Evolutionary conservation across 2,113 vertebrate species (phyloP), one percentile per base, ranked within the genome.

Genomic region (Halcyon malimbica): DNA sequence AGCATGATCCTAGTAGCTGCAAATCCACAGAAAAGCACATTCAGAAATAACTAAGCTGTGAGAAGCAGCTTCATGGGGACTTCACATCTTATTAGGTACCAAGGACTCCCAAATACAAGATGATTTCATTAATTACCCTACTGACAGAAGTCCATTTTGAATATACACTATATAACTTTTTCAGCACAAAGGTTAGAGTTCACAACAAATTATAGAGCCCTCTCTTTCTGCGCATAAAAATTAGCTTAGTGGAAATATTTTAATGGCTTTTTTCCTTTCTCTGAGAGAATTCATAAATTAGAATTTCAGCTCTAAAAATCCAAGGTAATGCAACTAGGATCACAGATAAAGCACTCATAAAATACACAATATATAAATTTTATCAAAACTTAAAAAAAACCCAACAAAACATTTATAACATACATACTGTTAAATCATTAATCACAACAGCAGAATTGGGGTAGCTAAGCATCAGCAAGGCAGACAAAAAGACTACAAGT

Each of bases 1-100:
- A 69, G 14, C 35, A 53, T 1, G 0, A 11, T 8, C 9, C 11
- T 4, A 6, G 21, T 5, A 46, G 25, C 35, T 33, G 23, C 21
- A 62, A 37, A 62, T 3, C 65, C 50, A 39, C 0, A 9, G 13
- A n/a, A 51, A 26, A 26, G 37, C 50, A 81, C 37, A 10, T 11
- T 56, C 13, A 29, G 48, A 57, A 89, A 53, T 24, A 87, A 63
- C 9, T 56, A 33, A 33, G 33, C 50, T 37, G 35, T 2, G 19
- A 69, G 33, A 29, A 91, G 69, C 24, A 67, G 37, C 31, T 67
- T 53, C 54, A n/a, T 0, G 0, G 25, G 50, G 44, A 64, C 39
- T 3, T 77, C 56, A 14, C 46, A 41, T 37, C 31, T 57, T 35
- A 51, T 10, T 14, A 44, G 56, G 51, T 12, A 78, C 41, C 2